Percentiles rank a stretch among this genome's conserved stretches.
phyloP scores from a whole-genome alignment of 23 tunicate genomes.

The Styela clava region DNA sequence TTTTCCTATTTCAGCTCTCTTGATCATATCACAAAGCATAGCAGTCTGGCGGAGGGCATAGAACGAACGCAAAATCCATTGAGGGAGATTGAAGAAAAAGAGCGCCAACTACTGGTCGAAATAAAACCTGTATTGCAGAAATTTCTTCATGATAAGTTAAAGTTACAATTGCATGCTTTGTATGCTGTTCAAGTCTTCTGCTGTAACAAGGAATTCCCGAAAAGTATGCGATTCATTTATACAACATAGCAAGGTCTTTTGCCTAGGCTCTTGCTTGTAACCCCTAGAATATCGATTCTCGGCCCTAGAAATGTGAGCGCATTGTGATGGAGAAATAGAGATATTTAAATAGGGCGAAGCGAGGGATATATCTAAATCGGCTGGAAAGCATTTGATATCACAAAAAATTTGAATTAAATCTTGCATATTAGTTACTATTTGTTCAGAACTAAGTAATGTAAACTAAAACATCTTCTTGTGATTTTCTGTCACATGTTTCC shows the following conservation, averaged over 20 bases:
- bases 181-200: constrained; percentile 68
- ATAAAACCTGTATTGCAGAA: constrained; percentile 60
- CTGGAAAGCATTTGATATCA: too few relatives aligned
- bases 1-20: too few relatives aligned
- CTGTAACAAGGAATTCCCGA: constrained; percentile 45
- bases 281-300: not conserved
- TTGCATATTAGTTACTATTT: too few relatives aligned
- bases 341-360: too few relatives aligned
- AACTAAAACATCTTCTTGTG: too few relatives aligned
- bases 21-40: constrained; percentile 38
- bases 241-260: not conserved
- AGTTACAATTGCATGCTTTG: constrained; percentile 57
- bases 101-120: constrained; percentile 36
- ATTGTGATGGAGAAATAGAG: not conserved
- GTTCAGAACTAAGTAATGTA: too few relatives aligned
- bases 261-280: too few relatives aligned
- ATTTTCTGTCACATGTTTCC: too few relatives aligned
- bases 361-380: not conserved
- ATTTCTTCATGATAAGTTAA: constrained; percentile 53
- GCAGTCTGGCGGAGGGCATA: constrained; percentile 38
- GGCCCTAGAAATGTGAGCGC: not conserved
- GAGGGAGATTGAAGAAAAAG: constrained; percentile 54
- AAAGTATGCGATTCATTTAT: constrained; percentile 33
- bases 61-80: constrained; percentile 34
- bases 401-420: too few relatives aligned